Evolutionary conservation across 1,140 invertebrate species (phyloP).

Genomic region (Planococcus citri): DNA sequence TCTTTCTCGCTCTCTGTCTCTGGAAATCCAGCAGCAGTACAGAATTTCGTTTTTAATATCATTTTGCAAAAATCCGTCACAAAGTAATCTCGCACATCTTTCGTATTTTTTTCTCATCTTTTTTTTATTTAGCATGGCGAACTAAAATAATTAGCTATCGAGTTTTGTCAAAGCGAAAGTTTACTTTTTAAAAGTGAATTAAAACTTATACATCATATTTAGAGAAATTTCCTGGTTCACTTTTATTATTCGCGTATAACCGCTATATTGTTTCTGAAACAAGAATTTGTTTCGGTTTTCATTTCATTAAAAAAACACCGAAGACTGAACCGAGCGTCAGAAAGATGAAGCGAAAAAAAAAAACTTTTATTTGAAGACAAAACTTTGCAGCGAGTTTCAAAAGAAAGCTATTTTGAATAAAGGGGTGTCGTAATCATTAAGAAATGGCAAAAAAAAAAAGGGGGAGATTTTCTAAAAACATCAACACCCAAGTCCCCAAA

Average conservation of each 20-base stretch:
- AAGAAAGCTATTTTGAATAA: constrained; percentile 6
- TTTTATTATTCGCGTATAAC: not conserved
- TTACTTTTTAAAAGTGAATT: not conserved
- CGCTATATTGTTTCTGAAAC: not conserved
- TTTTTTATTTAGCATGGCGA: too few species aligned
- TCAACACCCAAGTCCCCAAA: not conserved
- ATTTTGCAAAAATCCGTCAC: too few species aligned
- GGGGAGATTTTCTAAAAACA: not conserved
- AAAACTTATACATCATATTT: not conserved
- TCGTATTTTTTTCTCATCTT: too few species aligned
- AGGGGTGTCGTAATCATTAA: constrained; percentile 6
- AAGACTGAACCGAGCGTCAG: not conserved
- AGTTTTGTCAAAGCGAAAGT: too few species aligned
- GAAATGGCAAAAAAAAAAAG: not conserved
- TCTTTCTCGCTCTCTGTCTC: too few species aligned
- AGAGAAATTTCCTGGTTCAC: not conserved
- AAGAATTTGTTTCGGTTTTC: not conserved
- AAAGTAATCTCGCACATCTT: too few species aligned
- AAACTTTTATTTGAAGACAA: not conserved
- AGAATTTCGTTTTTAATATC: too few species aligned
- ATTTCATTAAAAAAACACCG: constrained; percentile 1
- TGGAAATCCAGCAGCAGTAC: too few species aligned
- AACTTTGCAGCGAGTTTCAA: not conserved
- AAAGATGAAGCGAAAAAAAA: not conserved
- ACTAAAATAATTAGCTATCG: too few species aligned